Percentiles rank a stretch among this genome's conserved stretches.
These are phyloP conservation scores for Hypselothyrea guttata DNA, from an alignment of 2,888 invertebrate genomes.

Conservation along the genomic window DNA sequence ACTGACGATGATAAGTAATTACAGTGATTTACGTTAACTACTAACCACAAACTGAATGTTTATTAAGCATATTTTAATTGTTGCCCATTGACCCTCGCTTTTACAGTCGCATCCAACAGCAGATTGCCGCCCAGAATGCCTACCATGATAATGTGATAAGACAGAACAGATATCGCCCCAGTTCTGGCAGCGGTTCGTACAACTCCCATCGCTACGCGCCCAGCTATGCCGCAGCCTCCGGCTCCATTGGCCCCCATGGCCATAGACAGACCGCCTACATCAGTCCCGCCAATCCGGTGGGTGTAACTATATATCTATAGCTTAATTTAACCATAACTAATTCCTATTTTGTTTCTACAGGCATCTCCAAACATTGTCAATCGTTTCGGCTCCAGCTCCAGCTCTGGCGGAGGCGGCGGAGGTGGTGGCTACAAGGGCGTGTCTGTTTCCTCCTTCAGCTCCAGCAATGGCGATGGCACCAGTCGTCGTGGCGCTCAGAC, in stretches of 20 bases:
- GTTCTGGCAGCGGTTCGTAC: slow-evolving; percentile 32
- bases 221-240: slow-evolving; percentile 84
- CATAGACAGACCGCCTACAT: slow-evolving; percentile 85
- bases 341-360: slow-evolving; percentile 37
- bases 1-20: slow-evolving; percentile 79
- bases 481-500: slow-evolving; percentile 85
- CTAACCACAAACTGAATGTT: slow-evolving; percentile 6
- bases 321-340: background rate
- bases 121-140: slow-evolving; percentile 76
- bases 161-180: slow-evolving; percentile 51
- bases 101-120: slow-evolving; percentile 74
- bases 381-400: slow-evolving; percentile 49
- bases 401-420: slow-evolving; percentile 58
- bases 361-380: slow-evolving; percentile 76
- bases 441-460: slow-evolving; percentile 86
- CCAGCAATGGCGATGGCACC: slow-evolving; percentile 85
- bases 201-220: slow-evolving; percentile 76
- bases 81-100: slow-evolving; percentile 15
- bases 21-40: slow-evolving; percentile 31
- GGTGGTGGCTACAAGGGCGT: slow-evolving; percentile 83
- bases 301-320: background rate
- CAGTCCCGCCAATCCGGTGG: slow-evolving; percentile 85
- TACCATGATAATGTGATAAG: slow-evolving; percentile 63
- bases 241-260: slow-evolving; percentile 84
- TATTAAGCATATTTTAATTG: too few relatives aligned